phyloP scores from a whole-genome alignment of 2,888 invertebrate genomes.

The Apantesis nais region DNA sequence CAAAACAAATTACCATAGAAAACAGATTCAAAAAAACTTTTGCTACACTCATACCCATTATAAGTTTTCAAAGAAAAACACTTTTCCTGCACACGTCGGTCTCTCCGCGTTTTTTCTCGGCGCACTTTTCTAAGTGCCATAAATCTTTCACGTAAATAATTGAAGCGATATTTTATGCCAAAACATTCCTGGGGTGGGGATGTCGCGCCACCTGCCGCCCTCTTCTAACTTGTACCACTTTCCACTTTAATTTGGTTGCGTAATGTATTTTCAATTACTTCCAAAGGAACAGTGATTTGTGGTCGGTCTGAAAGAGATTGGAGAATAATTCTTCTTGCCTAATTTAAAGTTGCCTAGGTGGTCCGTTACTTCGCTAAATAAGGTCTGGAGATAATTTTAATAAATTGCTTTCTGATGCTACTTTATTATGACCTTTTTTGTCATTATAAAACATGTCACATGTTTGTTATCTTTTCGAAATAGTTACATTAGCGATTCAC shows the following conservation, averaged over 20 bases:
- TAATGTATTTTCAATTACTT: slow-evolving; percentile 86
- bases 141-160: slow-evolving; percentile 86
- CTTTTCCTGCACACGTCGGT: slow-evolving; percentile 84
- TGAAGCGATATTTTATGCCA: slow-evolving; percentile 87
- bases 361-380: slow-evolving; percentile 32
- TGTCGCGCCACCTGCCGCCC: slow-evolving; percentile 82
- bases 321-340: slow-evolving; percentile 75
- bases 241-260: slow-evolving; percentile 86
- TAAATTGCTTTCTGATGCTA: slow-evolving; percentile 23
- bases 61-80: slow-evolving; percentile 85
- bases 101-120: slow-evolving; percentile 81
- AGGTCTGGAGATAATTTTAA: slow-evolving; percentile 26
- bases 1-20: slow-evolving; percentile 86
- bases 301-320: slow-evolving; percentile 76
- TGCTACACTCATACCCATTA: slow-evolving; percentile 84
- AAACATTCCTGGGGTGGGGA: slow-evolving; percentile 83
- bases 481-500: neutral
- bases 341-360: slow-evolving; percentile 72
- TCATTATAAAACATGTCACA: neutral
- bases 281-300: slow-evolving; percentile 83
- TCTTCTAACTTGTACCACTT: slow-evolving; percentile 83
- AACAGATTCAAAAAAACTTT: slow-evolving; percentile 83
- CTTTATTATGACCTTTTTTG: neutral
- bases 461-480: neutral
- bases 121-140: slow-evolving; percentile 85